These are phyloP conservation scores for Fistularia commersonii DNA, from an alignment of 2,797 vertebrate species.

Conservation along the genomic window DNA sequence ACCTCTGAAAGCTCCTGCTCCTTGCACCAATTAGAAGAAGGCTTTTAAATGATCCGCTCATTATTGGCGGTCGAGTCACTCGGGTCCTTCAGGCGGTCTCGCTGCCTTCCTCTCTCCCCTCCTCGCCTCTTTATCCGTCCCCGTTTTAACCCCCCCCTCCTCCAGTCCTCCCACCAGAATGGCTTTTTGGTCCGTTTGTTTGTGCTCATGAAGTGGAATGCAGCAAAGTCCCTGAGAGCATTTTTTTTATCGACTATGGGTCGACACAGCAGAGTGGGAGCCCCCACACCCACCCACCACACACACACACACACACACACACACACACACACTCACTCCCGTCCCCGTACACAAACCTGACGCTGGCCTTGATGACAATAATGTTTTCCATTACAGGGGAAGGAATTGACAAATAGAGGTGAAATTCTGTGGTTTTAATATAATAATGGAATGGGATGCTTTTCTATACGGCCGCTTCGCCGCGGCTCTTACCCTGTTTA, in stretches of 20 bases:
- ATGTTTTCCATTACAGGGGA: slow-evolving; percentile 61
- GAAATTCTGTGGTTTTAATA: slow-evolving; percentile 40
- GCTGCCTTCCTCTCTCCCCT: slow-evolving; percentile 52
- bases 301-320: slow-evolving; percentile 8
- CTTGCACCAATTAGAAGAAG: slow-evolving; percentile 66
- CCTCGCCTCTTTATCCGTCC: slow-evolving; percentile 40
- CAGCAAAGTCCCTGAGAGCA: slow-evolving; percentile 74
- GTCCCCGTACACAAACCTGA: slow-evolving; percentile 9
- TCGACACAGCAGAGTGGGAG: slow-evolving; percentile 58
- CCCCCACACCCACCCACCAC: slow-evolving; percentile 19
- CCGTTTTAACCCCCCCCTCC: slow-evolving; percentile 25
- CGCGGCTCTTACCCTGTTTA: slow-evolving; percentile 14
- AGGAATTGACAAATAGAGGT: slow-evolving; percentile 43
- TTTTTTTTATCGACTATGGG: slow-evolving; percentile 62
- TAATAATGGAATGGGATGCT: slow-evolving; percentile 40
- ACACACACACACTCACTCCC: slow-evolving; percentile 11
- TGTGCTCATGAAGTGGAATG: slow-evolving; percentile 73
- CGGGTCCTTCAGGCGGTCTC: slow-evolving; percentile 56
- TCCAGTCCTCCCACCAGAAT: slow-evolving; percentile 41
- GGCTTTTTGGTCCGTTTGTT: slow-evolving; percentile 68
- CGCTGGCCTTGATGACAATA: slow-evolving; percentile 66
- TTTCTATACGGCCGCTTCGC: too few species aligned
- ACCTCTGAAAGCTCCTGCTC: slow-evolving; percentile 61
- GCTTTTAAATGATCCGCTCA: slow-evolving; percentile 74
- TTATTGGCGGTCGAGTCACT: slow-evolving; percentile 73